Percentiles rank a stretch among this genome's conserved stretches.
These are phyloP conservation scores for Halotydeus destructor DNA, from an alignment of 1,140 invertebrate genomes.

Conservation along the genomic window DNA sequence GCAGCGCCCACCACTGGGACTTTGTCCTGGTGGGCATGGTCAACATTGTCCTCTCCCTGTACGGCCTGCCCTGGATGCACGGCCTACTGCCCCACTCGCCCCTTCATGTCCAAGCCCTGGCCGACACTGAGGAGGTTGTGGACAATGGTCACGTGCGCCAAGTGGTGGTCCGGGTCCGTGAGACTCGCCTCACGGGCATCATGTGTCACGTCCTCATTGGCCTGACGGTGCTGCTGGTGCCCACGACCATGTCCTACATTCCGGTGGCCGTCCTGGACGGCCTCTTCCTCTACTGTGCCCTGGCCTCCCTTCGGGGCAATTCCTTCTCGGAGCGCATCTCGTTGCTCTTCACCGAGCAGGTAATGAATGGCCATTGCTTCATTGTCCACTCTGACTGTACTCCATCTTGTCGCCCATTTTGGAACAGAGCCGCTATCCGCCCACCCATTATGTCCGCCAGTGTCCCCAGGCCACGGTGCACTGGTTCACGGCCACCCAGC, in stretches of 20 bases:
- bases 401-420: too few species aligned
- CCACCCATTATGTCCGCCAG: conserved; percentile 40
- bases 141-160: conserved; percentile 16
- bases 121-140: conserved; percentile 19
- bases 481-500: conserved; percentile 35
- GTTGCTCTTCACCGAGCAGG: conserved; percentile 41
- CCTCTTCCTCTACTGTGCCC: conserved; percentile 40
- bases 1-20: conserved; percentile 15
- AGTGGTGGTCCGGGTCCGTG: conserved; percentile 34
- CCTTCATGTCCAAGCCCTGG: conserved; percentile 10
- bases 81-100: conserved; percentile 13
- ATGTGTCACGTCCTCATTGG: conserved; percentile 39
- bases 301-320: conserved; percentile 39
- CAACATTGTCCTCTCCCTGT: conserved; percentile 7
- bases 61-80: conserved; percentile 14
- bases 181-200: conserved; percentile 37
- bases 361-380: too few species aligned
- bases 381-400: too few species aligned
- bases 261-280: conserved; percentile 39
- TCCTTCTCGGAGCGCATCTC: conserved; percentile 41
- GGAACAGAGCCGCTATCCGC: conserved; percentile 41
- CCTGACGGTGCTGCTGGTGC: conserved; percentile 35
- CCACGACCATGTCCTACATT: conserved; percentile 35
- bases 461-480: conserved; percentile 42
- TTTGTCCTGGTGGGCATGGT: conserved; percentile 20